phyloP scores from a whole-genome alignment of 2,888 invertebrate genomes.

The Chaetogeoica ovagalla region DNA sequence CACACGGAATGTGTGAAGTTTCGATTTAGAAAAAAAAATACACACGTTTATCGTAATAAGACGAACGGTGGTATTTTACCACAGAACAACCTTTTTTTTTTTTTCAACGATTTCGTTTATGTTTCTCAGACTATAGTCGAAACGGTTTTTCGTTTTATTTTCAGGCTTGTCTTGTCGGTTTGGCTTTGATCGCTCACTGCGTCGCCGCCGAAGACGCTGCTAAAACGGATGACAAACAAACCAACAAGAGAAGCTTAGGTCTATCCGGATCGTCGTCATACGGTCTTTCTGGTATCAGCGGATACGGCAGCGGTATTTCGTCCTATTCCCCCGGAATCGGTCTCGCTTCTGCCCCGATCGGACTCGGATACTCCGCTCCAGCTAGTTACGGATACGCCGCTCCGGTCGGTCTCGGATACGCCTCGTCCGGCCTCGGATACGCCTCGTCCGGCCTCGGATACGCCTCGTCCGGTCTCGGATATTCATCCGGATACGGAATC shows the following conservation, averaged over 20 bases:
- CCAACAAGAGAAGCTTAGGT: slow-evolving; percentile 34
- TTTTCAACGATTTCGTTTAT: too few relatives aligned
- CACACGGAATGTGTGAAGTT: not conserved
- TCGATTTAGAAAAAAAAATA: not conserved
- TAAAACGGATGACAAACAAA: slow-evolving; percentile 35
- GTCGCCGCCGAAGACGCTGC: slow-evolving; percentile 21
- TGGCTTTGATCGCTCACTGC: slow-evolving; percentile 43
- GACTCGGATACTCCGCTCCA: not conserved
- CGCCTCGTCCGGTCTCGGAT: not conserved
- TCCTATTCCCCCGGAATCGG: slow-evolving; percentile 21
- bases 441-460: not conserved
- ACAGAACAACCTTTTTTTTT: not conserved
- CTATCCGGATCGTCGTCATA: slow-evolving; percentile 8
- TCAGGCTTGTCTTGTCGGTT: slow-evolving; percentile 45
- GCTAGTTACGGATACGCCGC: slow-evolving; percentile 7
- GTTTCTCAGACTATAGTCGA: too few relatives aligned
- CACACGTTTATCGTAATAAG: not conserved
- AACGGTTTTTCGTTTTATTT: not conserved
- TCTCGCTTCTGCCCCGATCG: not conserved
- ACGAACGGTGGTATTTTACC: not conserved
- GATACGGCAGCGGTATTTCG: slow-evolving; percentile 23
- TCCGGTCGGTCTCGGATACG: not conserved
- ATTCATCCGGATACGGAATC: slow-evolving; percentile 5
- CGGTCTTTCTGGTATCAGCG: not conserved
- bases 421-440: slow-evolving; percentile 1